Base-by-base conservation (phyloP, 2,113 vertebrate species). In the Phainopepla nitens region DNA sequence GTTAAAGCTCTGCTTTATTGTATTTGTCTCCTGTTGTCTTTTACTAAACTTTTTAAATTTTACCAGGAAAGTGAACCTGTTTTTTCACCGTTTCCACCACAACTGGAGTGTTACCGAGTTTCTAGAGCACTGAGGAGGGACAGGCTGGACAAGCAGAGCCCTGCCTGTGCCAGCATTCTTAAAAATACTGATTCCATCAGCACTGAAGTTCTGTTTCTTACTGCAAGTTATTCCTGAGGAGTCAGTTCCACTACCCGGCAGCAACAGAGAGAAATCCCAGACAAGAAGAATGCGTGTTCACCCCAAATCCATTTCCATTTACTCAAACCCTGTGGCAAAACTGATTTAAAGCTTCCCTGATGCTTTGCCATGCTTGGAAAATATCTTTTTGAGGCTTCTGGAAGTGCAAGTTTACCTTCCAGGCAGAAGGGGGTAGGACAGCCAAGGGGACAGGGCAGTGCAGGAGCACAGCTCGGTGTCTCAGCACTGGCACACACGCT, bases 81-180 rank as follows among this genome's bases (percentile, higher is more conserved):
- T 39, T 39, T 39, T 39, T 39, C 39, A 39, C 39, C 10, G 14
- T 33, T 54, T 77, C 27, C 35, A 47, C 15, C 56, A 56, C 6
- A 23, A 17, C 0, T 21, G 15, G 41, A 49, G 27, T 7, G 22
- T 1, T 69, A 62, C 4, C 0, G 2, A 69, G 29, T 54, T 61
- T 54, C 35, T 33, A 42, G 35, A 62, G 35, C 31, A 56, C 31
- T 11, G 10, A 69, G 12, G 29, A 69, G 18, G 22, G 35, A 36
- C 31, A 49, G 56, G 56, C 56, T 36, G 15, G 71, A 76, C 10
- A 36, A 83, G 7, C 11, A 61, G n/a, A 83, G 13, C 18, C 7
- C 21, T 35, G 15, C 41, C 41, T 54, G 29, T 61, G 41, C 29
- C 62, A 69, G 21, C 21, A 21, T 42, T 49, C n/a, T 56, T 49